Evolutionary conservation across 2,888 invertebrate species (phyloP), one percentile per base, ranked within the genome.

Genomic region (Herminia tarsipennalis): DNA sequence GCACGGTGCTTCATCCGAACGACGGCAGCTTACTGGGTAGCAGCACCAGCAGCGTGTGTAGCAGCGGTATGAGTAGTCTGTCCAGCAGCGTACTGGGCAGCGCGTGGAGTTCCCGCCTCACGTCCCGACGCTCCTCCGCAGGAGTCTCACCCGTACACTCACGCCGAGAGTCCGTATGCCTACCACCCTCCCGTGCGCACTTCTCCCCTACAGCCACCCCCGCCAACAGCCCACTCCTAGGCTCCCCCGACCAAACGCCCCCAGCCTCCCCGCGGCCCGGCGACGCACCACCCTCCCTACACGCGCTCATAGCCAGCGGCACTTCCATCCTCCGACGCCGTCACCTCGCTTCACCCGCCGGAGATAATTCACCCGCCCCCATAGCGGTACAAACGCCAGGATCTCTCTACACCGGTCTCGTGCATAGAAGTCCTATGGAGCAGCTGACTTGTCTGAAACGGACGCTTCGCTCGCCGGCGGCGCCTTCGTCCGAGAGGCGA

Each of bases 1-100:
- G 98, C 76, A 96, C 95, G 50, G 96, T 98, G 9, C 93, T 97
- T 86, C 98, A 98, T 86, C 98, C 98, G 0, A 97, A 97, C 78
- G 97, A 97, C 81, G 95, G 95, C 50, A 95, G 94, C 43, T 89
- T 94, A 49, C 93, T 94, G 30, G 95, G 95, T 43, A 95, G 94
- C 43, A 93, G 93, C 53, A 94, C 95, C 25, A 86, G 92, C 64
- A 94, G 93, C 71, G 86, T 93, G 18, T 92, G 92, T 65, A 92
- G 92, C 54, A 93, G 93, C 70, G 92, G 93, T 37, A 92, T 93
- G 73, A 93, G 92, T 66, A 93, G 93, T 27, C 89, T 90, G 14
- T 67, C 84, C 17, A 81, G 83, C 78, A 78, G 84, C 76, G 84
- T 92, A 71, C 76, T 90, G 18, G 91, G 92, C 58, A 93, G 90